Conservation (phyloP, 2,797 vertebrate genomes). For the Buceros bicornis region DNA sequence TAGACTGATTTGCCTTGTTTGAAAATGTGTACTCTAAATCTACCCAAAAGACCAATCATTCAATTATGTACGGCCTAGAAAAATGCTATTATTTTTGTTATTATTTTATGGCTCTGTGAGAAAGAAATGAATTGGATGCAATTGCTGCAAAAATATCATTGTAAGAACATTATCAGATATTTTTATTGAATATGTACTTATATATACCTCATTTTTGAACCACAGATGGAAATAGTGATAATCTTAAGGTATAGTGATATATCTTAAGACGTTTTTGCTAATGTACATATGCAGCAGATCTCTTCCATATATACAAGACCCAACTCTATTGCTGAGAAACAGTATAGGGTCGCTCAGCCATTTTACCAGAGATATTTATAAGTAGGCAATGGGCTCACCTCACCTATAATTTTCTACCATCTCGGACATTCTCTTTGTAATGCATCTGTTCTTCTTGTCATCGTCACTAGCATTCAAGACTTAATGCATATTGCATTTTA, state of each 20-base stretch:
- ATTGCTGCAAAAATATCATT: background rate
- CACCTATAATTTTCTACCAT: background rate
- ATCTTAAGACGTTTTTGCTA: background rate
- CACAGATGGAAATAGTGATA: background rate
- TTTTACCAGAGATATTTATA: background rate
- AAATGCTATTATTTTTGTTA: background rate
- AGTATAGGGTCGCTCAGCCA: background rate
- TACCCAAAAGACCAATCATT: background rate
- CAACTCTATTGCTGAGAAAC: background rate
- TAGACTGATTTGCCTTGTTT: background rate
- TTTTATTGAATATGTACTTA: background rate
- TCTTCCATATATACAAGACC: background rate
- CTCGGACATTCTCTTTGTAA: background rate
- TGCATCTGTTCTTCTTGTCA: background rate
- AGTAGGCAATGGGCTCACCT: background rate
- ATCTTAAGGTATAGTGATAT: background rate
- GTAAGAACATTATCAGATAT: background rate
- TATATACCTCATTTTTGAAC: background rate
- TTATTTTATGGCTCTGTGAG: background rate
- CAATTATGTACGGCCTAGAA: background rate
- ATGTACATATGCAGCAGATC: background rate
- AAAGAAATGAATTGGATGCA: background rate
- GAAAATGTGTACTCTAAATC: background rate
- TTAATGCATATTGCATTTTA: background rate
- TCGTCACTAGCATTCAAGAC: background rate